A percentile compares a stretch with the other conserved stretches of the same genome.
phyloP scores from a whole-genome alignment of 2,888 invertebrate genomes.

The Drosophila niveifrons region DNA sequence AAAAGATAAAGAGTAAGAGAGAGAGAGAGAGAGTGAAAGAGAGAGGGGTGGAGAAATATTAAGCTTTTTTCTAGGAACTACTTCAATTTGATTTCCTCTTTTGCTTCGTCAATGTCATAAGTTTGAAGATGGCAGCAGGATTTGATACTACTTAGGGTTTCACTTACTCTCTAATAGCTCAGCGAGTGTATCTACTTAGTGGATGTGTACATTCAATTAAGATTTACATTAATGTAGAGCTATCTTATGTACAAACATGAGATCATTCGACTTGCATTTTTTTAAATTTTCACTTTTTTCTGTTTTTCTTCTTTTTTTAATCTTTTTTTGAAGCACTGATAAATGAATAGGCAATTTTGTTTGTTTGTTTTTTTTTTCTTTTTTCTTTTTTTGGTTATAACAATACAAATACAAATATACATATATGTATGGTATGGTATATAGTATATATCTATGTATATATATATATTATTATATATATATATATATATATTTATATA shows the following conservation, averaged over 20 bases:
- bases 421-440: constrained; percentile 32
- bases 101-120: neutral
- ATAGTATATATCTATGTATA: constrained; percentile 22
- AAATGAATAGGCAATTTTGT: neutral
- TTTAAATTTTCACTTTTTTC: neutral
- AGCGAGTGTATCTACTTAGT: neutral
- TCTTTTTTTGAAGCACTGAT: neutral
- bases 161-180: neutral
- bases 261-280: no score
- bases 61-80: constrained; percentile 1
- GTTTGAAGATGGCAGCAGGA: neutral
- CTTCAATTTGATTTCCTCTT: neutral
- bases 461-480: constrained; percentile 14
- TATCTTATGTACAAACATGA: no score
- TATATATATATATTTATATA: constrained; percentile 8
- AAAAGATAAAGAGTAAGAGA: no score
- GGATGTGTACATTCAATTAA: no score
- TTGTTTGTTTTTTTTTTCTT: neutral
- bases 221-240: no score
- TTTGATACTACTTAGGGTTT: constrained; percentile 10
- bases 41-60: neutral
- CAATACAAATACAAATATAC: constrained; percentile 32
- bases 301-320: neutral
- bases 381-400: constrained; percentile 32
- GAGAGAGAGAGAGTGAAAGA: no score